phyloP scores from a whole-genome alignment of 1,140 invertebrate species.

The Holotrichia oblita region DNA sequence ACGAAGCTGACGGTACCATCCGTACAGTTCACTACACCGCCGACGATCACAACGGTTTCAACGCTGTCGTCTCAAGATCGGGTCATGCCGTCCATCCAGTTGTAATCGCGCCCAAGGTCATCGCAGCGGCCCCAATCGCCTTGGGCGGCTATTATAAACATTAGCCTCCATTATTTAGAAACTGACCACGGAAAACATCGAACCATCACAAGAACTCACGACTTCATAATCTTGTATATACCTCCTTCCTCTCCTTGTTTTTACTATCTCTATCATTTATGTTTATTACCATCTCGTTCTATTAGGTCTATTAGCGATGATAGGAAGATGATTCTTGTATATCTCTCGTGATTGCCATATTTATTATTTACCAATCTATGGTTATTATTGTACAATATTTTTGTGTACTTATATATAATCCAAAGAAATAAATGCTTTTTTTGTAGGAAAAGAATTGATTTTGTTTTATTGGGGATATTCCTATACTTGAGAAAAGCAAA shows the following conservation, averaged over 20 bases:
- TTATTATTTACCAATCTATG: background rate
- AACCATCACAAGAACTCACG: background rate
- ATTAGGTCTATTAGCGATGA: background rate
- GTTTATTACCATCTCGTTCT: background rate
- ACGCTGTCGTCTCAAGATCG: conserved; percentile 63
- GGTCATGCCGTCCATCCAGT: conserved; percentile 33
- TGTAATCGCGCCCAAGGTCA: background rate
- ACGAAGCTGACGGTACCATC: conserved; percentile 63
- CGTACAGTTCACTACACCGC: conserved; percentile 65
- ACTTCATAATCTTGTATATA: conserved; percentile 28
- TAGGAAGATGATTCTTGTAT: background rate
- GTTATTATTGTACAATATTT: background rate
- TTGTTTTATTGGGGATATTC: background rate
- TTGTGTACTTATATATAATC: background rate
- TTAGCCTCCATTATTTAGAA: background rate
- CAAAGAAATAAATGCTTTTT: conserved; percentile 36
- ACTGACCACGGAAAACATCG: conserved; percentile 6
- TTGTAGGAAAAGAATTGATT: background rate
- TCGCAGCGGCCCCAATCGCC: conserved; percentile 31
- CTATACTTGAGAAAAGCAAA: too few relatives aligned
- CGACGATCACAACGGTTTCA: conserved; percentile 62
- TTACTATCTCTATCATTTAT: background rate
- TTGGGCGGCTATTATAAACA: conserved; percentile 29
- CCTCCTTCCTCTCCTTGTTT: background rate
- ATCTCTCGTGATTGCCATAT: conserved; percentile 15